Percentiles rank a stretch among this genome's conserved stretches.
phyloP scores from a whole-genome alignment of 2,888 invertebrate species.

The Branchellion lobata region DNA sequence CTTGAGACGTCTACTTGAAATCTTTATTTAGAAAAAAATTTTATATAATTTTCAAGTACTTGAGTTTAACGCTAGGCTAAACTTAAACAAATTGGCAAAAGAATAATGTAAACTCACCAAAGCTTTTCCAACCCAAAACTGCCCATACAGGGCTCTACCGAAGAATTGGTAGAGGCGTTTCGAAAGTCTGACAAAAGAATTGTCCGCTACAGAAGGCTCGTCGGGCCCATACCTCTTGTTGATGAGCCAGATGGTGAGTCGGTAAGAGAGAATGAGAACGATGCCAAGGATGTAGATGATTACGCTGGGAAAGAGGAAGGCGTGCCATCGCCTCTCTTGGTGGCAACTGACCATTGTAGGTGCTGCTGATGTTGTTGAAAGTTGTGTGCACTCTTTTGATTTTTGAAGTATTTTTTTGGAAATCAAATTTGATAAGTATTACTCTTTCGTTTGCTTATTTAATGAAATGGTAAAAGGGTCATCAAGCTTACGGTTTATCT shows the following conservation, averaged over 20 bases:
- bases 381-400: too few species aligned
- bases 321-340: not conserved
- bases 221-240: not conserved
- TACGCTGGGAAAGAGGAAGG: not conserved
- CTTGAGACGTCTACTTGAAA: too few species aligned
- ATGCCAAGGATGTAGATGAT: not conserved
- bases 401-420: too few species aligned
- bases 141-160: not conserved
- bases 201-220: not conserved
- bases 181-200: not conserved
- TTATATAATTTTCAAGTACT: too few species aligned
- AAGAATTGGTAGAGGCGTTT: not conserved
- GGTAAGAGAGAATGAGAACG: not conserved
- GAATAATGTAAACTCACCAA: conserved; percentile 13
- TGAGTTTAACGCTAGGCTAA: not conserved
- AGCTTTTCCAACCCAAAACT: conserved; percentile 1
- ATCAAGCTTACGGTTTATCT: too few species aligned
- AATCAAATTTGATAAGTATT: too few species aligned
- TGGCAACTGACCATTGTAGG: too few species aligned
- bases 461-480: too few species aligned
- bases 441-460: too few species aligned
- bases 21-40: too few species aligned
- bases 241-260: not conserved
- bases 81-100: not conserved
- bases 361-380: too few species aligned